Percentiles rank a stretch among this genome's conserved stretches.
These are phyloP conservation scores for Lagorchestes hirsutus DNA, from an alignment of 2,797 vertebrate species.

Conservation along the genomic window DNA sequence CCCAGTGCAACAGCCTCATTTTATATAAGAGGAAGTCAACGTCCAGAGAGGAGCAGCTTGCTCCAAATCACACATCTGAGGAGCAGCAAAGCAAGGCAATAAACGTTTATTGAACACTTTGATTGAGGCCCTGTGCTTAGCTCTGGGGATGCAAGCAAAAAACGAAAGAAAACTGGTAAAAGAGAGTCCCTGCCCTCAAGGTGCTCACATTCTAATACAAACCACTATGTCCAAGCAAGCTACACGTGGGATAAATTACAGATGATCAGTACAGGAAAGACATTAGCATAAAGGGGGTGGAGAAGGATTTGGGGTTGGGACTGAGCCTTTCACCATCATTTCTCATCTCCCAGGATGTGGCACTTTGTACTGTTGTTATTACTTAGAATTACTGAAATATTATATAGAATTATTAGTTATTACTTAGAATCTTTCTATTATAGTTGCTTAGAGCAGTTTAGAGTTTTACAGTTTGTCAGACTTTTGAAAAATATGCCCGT, in stretches of 20 bases:
- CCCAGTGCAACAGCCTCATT: background rate
- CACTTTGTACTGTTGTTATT: background rate
- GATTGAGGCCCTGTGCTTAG: background rate
- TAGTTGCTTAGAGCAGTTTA: background rate
- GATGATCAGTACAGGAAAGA: background rate
- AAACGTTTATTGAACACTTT: background rate
- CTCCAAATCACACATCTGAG: background rate
- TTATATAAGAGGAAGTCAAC: background rate
- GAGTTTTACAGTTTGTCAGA: background rate
- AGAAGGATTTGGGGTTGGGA: background rate
- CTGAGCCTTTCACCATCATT: background rate
- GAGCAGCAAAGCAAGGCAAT: background rate
- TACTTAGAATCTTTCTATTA: background rate
- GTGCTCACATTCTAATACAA: background rate
- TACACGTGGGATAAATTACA: background rate
- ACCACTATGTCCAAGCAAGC: background rate
- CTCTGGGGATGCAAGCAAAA: background rate
- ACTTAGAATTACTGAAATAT: background rate
- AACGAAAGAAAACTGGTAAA: background rate
- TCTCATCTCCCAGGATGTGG: background rate
- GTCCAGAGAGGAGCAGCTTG: background rate
- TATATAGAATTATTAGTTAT: background rate
- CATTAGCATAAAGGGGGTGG: background rate
- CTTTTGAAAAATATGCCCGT: background rate
- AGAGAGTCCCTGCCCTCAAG: background rate